Base-by-base conservation (phyloP, 1,140 invertebrate species). In the Cylas formicarius region DNA sequence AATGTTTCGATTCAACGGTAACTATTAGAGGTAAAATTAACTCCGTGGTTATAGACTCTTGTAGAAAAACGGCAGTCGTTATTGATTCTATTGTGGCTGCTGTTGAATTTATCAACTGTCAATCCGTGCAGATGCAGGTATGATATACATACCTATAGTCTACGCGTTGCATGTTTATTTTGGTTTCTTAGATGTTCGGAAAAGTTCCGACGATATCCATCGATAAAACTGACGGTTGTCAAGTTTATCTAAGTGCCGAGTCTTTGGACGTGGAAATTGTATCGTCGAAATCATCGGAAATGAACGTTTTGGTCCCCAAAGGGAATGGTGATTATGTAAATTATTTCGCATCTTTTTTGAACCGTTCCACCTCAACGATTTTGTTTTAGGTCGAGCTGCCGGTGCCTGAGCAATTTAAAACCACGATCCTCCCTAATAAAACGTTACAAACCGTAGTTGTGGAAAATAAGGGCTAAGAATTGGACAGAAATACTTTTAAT, bases 181-280 rank as follows among this genome's bases (percentile, higher is more conserved):
- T 16, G n/a, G 24, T 43, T 52, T n/a, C n/a, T n/a, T 45, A 57
- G 55, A 50, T 56, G 11, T 26, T 45, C 32, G 40, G 33, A 19
- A 56, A 85, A 63, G 86, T 98, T 52, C 94, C 94, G 33, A 98
- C 94, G 13, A 84, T 99, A 58, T 90, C 90, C 9, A 86, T 99
- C 62, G 96, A 99, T 65, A 99, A 99, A 75, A 96, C 92, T 32
- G 96, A 99, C 69, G 95, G 95, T 3, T 96, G 92, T 65, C 90
- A 97, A 75, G 85, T 99, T 72, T 99, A 92, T 74, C 74, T 99
- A 59, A 94, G 84, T 55, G 73, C 80, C 48, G 81, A 93, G 6
- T 94, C 94, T 1, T 59, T 93, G 23, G 73, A 83, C 37, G 85
- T 90, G 29, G 92, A 95, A 72, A 84, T 99, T 48, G 82, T 99